These are phyloP conservation scores for Microdon myrmicae DNA, from an alignment of 2,888 invertebrate species.

Conservation along the genomic window DNA sequence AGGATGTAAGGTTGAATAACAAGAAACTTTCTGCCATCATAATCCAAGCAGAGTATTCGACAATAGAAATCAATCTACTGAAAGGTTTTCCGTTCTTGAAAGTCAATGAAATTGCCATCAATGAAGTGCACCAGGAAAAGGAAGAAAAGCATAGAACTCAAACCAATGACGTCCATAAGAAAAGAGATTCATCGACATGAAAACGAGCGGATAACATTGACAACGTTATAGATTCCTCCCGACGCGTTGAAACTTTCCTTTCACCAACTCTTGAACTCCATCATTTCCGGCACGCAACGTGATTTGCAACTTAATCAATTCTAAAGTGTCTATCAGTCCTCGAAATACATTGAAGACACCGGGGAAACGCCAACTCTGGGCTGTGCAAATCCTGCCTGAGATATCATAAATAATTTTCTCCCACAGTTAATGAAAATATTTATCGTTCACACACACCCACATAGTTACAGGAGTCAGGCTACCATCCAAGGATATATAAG, in stretches of 20 bases:
- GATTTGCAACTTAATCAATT: conserved; percentile 52
- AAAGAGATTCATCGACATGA: no score
- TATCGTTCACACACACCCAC: conserved; percentile 19
- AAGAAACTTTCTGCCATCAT: conserved; percentile 21
- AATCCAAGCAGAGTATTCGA: conserved; percentile 10
- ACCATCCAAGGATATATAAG: no score
- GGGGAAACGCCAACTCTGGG: conserved; percentile 4
- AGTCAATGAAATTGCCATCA: conserved; percentile 32
- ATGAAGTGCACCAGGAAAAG: conserved; percentile 34
- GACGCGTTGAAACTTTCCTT: conserved; percentile 43
- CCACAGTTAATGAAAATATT: conserved; percentile 50
- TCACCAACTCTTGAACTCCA: conserved; percentile 37
- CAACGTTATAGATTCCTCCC: conserved; percentile 20
- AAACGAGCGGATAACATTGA: conserved; percentile 19
- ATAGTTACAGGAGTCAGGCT: background rate
- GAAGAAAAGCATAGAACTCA: conserved; percentile 6
- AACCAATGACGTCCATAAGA: conserved; percentile 19
- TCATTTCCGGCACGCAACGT: conserved; percentile 51
- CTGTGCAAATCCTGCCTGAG: conserved; percentile 24
- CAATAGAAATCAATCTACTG: conserved; percentile 47
- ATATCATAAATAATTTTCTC: conserved; percentile 49
- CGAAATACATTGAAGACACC: conserved; percentile 10
- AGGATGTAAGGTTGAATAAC: conserved; percentile 48
- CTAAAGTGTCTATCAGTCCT: conserved; percentile 45
- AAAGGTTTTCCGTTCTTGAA: conserved; percentile 33